Base-by-base conservation (phyloP, 2,797 vertebrate species). In the Eleutherodactylus coqui region DNA sequence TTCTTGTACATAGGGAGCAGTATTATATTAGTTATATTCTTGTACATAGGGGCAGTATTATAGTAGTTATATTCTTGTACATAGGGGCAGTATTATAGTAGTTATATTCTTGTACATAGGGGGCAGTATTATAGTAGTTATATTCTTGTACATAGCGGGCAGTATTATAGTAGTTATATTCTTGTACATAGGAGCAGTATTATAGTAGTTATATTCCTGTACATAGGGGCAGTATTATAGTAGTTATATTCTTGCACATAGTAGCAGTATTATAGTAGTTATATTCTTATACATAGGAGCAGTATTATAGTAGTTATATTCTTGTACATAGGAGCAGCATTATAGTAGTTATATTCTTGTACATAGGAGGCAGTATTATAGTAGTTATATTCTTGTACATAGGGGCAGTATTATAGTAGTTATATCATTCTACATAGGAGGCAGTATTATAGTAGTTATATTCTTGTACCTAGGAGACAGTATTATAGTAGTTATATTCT, bases 171-270 rank as follows among this genome's bases (percentile, higher is more conserved):
- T 62, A 62, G n/a, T 62, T 62, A 62, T 62, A 62, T 62, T 62
- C 60, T 32, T 62, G 60, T 62, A 62, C 17, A 16, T 62, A 62
- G 60, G 55, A 24, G 58, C 60, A 62, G n/a, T 67, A 67, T 67
- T 67, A 67, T 67, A 64, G 62, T 67, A 67, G 62, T 67, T 67
- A 67, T 67, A 67, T 67, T 67, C 62, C n/a, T 69, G 67, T 41
- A 70, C 11, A 70, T 70, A 70, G 67, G 67, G 5, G 36, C 67
- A 70, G 67, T 41, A 70, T 70, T 70, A 70, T 70, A 70, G 67
- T 70, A 70, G 67, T 70, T 70, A 70, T 41, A 70, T 70, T 70
- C 67, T 41, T 70, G 67, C 41, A 70, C 3, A 70, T 70, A 70
- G 67, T 34, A 17, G 32, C 29, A 64, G 62, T 34, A 64, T 64